These are phyloP conservation scores for Euleptes europaea DNA, from an alignment of 2,113 vertebrate species.

Conservation along the genomic window DNA sequence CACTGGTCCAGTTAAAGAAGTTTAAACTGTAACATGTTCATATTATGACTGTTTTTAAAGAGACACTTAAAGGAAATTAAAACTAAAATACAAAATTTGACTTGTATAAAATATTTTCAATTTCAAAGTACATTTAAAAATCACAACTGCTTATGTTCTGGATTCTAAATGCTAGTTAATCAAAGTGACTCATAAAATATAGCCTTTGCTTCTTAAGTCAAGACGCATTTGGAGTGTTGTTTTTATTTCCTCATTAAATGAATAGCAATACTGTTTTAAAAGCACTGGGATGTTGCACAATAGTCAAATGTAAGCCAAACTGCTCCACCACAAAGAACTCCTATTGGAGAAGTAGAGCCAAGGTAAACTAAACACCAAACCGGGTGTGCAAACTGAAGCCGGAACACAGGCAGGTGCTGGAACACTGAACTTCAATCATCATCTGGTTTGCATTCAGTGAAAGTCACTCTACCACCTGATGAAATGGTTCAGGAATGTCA, in stretches of 20 bases:
- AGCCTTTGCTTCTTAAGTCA: background rate
- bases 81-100: too few relatives aligned
- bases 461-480: background rate
- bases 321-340: background rate
- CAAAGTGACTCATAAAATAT: background rate
- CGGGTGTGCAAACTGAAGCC: background rate
- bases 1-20: background rate
- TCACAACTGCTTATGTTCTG: background rate
- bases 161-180: background rate
- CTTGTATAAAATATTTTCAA: too few relatives aligned
- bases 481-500: background rate
- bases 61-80: background rate
- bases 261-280: background rate
- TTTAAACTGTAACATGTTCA: background rate
- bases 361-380: background rate
- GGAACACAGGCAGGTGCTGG: background rate
- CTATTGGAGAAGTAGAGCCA: background rate
- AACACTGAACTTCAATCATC: background rate
- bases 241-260: background rate
- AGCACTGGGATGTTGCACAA: background rate
- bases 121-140: background rate
- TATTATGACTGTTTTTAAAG: background rate
- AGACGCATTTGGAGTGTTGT: background rate
- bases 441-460: background rate
- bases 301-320: background rate